phyloP scores from a whole-genome alignment of 2,113 vertebrate species.

The Urocynchramus pylzowi region DNA sequence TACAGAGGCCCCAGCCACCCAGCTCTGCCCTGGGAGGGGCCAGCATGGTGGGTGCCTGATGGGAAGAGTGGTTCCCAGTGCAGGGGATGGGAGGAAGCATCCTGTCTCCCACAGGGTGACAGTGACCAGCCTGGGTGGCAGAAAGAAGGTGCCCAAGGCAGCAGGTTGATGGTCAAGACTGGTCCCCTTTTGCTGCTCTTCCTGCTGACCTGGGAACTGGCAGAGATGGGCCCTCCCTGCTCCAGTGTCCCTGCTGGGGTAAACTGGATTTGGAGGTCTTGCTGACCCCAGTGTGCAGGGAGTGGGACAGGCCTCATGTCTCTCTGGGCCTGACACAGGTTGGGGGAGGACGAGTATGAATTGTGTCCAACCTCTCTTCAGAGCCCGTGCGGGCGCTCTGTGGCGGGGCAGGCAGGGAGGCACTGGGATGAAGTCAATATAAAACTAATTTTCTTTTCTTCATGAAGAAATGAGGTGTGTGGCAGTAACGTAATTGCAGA shows the following conservation, averaged over 20 bases:
- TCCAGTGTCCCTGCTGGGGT: not conserved
- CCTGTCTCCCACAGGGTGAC: not conserved
- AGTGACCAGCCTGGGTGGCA: not conserved
- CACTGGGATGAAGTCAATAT: conserved; percentile 82
- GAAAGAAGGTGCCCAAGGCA: not conserved
- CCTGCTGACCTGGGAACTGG: not conserved
- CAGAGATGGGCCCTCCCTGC: not conserved
- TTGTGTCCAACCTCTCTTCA: not conserved
- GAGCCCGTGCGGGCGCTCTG: not conserved
- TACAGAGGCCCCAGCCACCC: not conserved
- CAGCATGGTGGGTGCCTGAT: rapidly evolving
- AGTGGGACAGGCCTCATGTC: not conserved
- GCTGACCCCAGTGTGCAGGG: rapidly evolving
- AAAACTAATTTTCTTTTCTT: conserved; percentile 83
- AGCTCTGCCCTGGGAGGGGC: not conserved
- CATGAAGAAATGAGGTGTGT: conserved; percentile 81
- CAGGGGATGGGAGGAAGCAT: not conserved
- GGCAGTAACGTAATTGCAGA: conserved; percentile 82
- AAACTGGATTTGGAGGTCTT: not conserved
- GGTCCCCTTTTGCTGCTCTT: not conserved
- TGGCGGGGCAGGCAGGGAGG: conserved; percentile 55
- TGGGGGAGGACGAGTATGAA: not conserved
- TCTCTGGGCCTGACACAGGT: not conserved
- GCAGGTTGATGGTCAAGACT: not conserved
- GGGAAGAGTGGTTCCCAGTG: not conserved